Evolutionary conservation across 2,113 vertebrate species (phyloP).

Genomic region (Bubo blakistoni): DNA sequence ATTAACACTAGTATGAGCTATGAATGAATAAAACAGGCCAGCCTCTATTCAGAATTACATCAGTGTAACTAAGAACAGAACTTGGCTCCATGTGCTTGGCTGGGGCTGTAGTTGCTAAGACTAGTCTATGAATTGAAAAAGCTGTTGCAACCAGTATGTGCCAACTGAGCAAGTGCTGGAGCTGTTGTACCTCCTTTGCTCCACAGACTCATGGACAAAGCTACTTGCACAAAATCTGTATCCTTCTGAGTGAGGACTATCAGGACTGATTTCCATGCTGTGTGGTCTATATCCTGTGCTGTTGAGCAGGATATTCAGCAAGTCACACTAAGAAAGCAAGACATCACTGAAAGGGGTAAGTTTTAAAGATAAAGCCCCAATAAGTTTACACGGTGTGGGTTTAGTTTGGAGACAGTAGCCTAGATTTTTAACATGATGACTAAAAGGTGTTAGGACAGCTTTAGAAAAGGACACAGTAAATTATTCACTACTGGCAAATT

Average conservation of each 20-base stretch:
- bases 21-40: not conserved
- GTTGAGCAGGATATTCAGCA: not conserved
- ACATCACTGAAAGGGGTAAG: not conserved
- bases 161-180: not conserved
- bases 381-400: rapidly evolving
- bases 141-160: not conserved
- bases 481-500: not conserved
- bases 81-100: not conserved
- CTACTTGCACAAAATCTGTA: not conserved
- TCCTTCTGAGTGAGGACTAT: rapidly evolving
- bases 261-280: not conserved
- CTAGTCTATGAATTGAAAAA: not conserved
- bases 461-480: not conserved
- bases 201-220: not conserved
- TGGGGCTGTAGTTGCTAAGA: not conserved
- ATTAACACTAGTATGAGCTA: not conserved
- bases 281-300: not conserved
- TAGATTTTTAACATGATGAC: not conserved
- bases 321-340: not conserved
- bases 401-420: not conserved
- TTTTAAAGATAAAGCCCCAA: not conserved
- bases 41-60: not conserved
- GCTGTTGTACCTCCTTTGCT: not conserved
- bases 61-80: conserved; percentile 2
- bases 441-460: not conserved